Evolutionary conservation across 2,888 invertebrate genomes (phyloP), one percentile per base, ranked within the genome.

Genomic region (Xylophagus ater): DNA sequence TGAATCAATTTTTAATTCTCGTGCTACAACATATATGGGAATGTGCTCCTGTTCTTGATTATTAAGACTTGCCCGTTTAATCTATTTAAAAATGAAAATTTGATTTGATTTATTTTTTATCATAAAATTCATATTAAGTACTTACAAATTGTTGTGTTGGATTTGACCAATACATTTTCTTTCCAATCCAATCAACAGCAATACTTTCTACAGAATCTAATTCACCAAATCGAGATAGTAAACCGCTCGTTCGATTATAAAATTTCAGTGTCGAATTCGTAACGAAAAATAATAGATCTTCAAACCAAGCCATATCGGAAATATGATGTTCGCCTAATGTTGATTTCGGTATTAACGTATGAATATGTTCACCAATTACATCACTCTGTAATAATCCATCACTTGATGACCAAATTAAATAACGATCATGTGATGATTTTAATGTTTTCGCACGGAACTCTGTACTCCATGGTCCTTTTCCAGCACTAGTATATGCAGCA

Each of bases 131-230:
- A 7, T n/a, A 12, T 17, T 17, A 2, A 33, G 15, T 10, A 56
- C 72, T 71, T 67, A 88, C 87, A 71, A 84, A 68, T 60, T 86
- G 85, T 53, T 83, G 81, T 54, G 81, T 81, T 8, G 81, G 81
- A 65, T 84, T 84, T 0, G 87, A 83, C 89, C 92, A 93, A 58
- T 93, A 94, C 7, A 94, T 67, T 56, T 85, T 83, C 48, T 77
- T 77, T 2, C 88, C 89, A 34, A 92, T 77, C 89, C 90, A 90
- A 57, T 94, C 94, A 10, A 88, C 81, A 0, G 87, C 85, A 36
- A 92, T 71, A 51, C 82, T 81, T 2, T 79, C 79, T 1, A 82
- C 83, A 15, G 81, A 77, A 42, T 77, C 74, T 61, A 84, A 72
- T 55, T 78, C 75, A 50, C 36, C 36, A 51, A 35, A 40, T 40